Evolutionary conservation across 2,797 vertebrate genomes (phyloP).

Genomic region (Aplochiton taeniatus): DNA sequence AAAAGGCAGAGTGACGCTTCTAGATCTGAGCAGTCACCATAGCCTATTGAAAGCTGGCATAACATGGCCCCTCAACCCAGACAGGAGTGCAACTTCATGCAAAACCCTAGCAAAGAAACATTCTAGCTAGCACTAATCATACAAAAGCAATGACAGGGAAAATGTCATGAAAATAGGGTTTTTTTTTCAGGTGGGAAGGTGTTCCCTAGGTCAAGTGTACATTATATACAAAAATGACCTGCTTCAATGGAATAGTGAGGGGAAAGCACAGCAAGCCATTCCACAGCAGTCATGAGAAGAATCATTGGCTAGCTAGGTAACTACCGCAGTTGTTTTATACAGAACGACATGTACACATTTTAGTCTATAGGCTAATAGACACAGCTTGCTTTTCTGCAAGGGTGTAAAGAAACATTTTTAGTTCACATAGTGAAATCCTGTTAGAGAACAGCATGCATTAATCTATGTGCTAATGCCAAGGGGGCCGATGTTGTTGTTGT

Average conservation of each 20-base stretch:
- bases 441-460: conserved; percentile 80
- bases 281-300: conserved; percentile 65
- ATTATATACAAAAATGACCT: conserved; percentile 63
- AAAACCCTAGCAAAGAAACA: conserved; percentile 51
- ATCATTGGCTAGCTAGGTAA: conserved; percentile 49
- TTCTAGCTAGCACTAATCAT: conserved; percentile 51
- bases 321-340: conserved; percentile 74
- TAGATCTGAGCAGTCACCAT: conserved; percentile 43
- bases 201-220: conserved; percentile 47
- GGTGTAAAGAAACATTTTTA: conserved; percentile 63
- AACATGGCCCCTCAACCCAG: conserved; percentile 51
- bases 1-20: conserved; percentile 44
- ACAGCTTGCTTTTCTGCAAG: conserved; percentile 70
- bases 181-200: conserved; percentile 20
- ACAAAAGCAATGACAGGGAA: conserved; percentile 62
- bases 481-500: conserved; percentile 39
- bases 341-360: conserved; percentile 74
- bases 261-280: conserved; percentile 69
- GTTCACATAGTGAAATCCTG: conserved; percentile 79
- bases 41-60: conserved; percentile 61
- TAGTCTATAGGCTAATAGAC: conserved; percentile 61
- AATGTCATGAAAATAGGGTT: conserved; percentile 48
- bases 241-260: conserved; percentile 43
- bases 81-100: conserved; percentile 73
- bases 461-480: conserved; percentile 75